phyloP scores from a whole-genome alignment of 2,888 invertebrate species.

The Trissonchulus sp. region DNA sequence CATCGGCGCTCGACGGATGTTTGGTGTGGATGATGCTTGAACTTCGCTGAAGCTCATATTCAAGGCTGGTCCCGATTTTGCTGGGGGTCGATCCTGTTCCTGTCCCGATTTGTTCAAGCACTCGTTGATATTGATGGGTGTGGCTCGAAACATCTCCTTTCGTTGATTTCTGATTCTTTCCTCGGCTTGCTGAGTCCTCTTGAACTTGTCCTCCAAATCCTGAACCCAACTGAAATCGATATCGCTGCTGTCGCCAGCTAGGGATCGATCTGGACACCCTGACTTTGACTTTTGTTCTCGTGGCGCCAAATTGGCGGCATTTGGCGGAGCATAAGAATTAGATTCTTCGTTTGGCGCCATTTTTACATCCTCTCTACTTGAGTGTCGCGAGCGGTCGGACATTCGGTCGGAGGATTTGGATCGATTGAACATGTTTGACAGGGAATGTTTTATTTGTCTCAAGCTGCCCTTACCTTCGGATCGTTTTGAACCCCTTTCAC shows the following conservation, averaged over 20 bases:
- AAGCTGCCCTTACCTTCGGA: neutral
- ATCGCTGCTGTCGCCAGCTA: slow-evolving; percentile 9
- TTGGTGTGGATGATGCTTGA: neutral
- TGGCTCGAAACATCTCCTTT: neutral
- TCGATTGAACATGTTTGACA: neutral
- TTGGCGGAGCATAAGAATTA: too few relatives aligned
- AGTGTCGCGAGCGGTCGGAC: neutral
- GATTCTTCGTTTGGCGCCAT: neutral
- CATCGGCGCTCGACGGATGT: neutral
- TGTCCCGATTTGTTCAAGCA: neutral
- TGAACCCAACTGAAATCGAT: slow-evolving; percentile 33
- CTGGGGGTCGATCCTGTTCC: neutral
- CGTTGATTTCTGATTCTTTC: slow-evolving; percentile 21
- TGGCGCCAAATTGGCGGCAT: too few relatives aligned
- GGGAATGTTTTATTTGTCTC: neutral
- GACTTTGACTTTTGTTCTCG: neutral
- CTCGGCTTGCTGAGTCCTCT: slow-evolving; percentile 14
- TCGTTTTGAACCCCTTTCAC: neutral
- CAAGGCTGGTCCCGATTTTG: too few relatives aligned
- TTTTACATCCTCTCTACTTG: neutral
- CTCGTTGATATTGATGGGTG: neutral
- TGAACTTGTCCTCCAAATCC: slow-evolving; percentile 30
- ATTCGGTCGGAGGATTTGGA: neutral
- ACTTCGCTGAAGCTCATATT: neutral
- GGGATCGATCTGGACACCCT: neutral